phyloP scores from a whole-genome alignment of 2,113 vertebrate species.

The Ochotona curzoniae region DNA sequence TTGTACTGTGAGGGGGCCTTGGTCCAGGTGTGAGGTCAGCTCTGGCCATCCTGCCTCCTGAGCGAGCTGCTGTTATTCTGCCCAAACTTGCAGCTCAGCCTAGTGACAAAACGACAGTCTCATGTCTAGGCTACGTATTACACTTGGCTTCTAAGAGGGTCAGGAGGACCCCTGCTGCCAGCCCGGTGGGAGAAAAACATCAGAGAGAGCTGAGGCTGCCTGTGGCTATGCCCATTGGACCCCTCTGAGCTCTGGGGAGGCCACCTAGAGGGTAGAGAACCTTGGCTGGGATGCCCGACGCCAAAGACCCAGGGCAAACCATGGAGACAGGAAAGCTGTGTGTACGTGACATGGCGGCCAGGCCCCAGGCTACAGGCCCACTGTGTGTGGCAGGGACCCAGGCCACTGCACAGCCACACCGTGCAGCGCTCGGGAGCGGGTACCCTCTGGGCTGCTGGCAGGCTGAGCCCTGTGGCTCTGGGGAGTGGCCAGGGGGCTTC shows the following conservation, averaged over 20 bases:
- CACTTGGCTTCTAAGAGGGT: not conserved
- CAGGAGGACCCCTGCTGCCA: not conserved
- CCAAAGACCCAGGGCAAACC: too few relatives aligned
- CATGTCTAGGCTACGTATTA: too few relatives aligned
- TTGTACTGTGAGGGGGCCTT: not conserved
- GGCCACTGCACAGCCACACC: too few relatives aligned
- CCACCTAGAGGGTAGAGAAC: not conserved
- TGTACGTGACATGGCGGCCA: too few relatives aligned
- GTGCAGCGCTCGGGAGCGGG: not conserved
- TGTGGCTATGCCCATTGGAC: not conserved
- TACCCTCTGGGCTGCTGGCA: rapidly evolving
- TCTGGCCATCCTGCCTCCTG: not conserved
- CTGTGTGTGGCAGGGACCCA: too few relatives aligned
- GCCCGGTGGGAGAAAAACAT: not conserved
- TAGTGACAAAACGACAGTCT: too few relatives aligned
- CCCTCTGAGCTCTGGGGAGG: not conserved
- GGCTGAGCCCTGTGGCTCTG: not conserved
- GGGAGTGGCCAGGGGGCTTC: not conserved
- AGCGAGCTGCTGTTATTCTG: not conserved
- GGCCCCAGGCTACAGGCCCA: not conserved
- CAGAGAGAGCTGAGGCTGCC: not conserved
- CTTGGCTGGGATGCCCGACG: not conserved
- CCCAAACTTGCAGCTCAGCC: too few relatives aligned
- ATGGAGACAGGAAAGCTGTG: too few relatives aligned
- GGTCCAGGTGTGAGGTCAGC: not conserved